These are phyloP conservation scores for Melanotus villosus DNA, from an alignment of 2,888 invertebrate genomes.

Conservation along the genomic window DNA sequence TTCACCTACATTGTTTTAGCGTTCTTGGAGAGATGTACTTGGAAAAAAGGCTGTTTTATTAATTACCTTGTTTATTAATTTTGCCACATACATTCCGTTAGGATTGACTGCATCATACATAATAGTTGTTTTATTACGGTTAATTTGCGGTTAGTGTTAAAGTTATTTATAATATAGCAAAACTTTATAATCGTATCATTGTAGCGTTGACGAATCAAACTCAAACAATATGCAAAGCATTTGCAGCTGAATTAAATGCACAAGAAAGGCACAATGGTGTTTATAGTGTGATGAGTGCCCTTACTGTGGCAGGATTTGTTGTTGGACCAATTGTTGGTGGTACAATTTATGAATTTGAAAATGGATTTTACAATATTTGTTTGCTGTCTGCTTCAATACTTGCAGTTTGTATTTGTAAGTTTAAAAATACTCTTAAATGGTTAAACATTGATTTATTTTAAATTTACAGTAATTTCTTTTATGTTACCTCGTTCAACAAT, in stretches of 20 bases:
- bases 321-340: conserved; percentile 80
- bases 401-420: conserved; percentile 19
- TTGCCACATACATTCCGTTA: conserved; percentile 68
- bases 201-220: conserved; percentile 80
- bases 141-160: conserved; percentile 70
- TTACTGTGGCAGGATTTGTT: conserved; percentile 78
- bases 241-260: conserved; percentile 75
- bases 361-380: conserved; percentile 72
- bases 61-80: conserved; percentile 68
- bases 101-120: conserved; percentile 69
- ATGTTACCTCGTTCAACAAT: conserved; percentile 20
- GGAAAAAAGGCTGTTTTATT: conserved; percentile 71
- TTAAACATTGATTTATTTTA: background rate
- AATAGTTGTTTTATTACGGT: conserved; percentile 69
- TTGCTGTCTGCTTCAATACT: conserved; percentile 16
- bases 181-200: conserved; percentile 30
- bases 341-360: conserved; percentile 71
- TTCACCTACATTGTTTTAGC: too few species aligned
- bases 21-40: conserved; percentile 73
- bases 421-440: background rate
- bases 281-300: conserved; percentile 78
- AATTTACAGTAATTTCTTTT: conserved; percentile 22
- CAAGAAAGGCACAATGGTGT: conserved; percentile 71
- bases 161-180: background rate
- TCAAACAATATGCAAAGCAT: conserved; percentile 76